Conservation (phyloP, 1,140 invertebrate species). For the Calosoma granatense region DNA sequence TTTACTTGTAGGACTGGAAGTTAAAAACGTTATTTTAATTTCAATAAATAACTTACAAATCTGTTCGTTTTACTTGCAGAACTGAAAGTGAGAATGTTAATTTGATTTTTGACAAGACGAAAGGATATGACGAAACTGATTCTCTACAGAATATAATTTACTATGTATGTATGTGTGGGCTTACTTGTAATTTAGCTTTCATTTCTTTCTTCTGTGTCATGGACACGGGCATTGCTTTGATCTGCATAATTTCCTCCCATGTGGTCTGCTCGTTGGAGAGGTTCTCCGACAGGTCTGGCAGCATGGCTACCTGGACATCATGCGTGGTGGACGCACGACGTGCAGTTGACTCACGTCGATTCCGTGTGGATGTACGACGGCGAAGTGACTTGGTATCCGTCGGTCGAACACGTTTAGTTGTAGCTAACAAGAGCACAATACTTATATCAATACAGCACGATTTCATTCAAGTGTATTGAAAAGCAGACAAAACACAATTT, state of each 20-base stretch:
- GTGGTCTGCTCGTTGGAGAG: slow-evolving; percentile 71
- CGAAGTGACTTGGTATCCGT: slow-evolving; percentile 28
- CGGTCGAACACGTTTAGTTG: slow-evolving; percentile 39
- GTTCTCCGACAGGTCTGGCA: slow-evolving; percentile 68
- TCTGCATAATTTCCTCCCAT: slow-evolving; percentile 79
- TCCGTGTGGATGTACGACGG: slow-evolving; percentile 50
- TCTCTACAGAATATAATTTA: no score
- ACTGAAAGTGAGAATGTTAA: no score
- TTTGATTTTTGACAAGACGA: no score
- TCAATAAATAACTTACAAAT: no score
- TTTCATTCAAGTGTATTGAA: slow-evolving; percentile 12
- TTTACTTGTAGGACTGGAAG: no score
- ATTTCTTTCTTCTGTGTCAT: slow-evolving; percentile 72
- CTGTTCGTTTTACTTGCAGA: no score
- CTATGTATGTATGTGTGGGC: no score
- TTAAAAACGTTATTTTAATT: no score
- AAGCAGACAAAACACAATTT: slow-evolving; percentile 9
- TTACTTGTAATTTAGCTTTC: slow-evolving; percentile 66
- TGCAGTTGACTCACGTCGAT: slow-evolving; percentile 50
- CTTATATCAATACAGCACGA: no score
- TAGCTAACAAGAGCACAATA: slow-evolving; percentile 35
- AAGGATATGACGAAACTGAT: no score
- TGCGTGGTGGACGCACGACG: slow-evolving; percentile 50
- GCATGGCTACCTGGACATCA: slow-evolving; percentile 61
- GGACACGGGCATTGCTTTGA: slow-evolving; percentile 69